Evolutionary conservation across 2,113 vertebrate species (phyloP), one percentile per base, ranked within the genome.

Genomic region (Phoenicopterus ruber): DNA sequence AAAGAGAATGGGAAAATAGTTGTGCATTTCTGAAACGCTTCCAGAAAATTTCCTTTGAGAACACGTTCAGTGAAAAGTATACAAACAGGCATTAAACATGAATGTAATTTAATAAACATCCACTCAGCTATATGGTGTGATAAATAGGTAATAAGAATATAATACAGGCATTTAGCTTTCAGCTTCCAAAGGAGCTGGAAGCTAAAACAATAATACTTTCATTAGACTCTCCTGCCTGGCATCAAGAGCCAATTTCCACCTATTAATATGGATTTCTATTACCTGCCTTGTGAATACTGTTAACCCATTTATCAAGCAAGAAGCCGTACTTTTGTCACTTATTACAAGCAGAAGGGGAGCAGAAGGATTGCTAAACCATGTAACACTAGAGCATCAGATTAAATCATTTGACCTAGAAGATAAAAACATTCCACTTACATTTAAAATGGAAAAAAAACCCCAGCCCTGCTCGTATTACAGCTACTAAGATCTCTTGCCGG

Each of bases 331-430:
- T 95, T 93, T 96, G 93, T 92, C 95, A 92, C 93, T 94, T 94
- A 92, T 54, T 86, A 82, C 31, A 82, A 95, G 96, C 87, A 90
- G 95, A 94, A 96, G 74, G 93, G 85, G 82, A 96, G 79, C 94
- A 96, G 90, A 95, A 94, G 86, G 90, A 95, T 93, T 93, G 83
- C 88, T 92, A 95, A 93, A 96, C 67, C 92, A 36, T 93, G 89
- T 93, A 92, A 94, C 89, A 89, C 88, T 95, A 96, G 76, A 96
- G 86, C 81, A 94, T 89, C 81, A 86, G 91, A 97, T 97, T 96
- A 97, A 97, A 95, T 93, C 87, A 93, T 84, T 96, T 97, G 97
- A 97, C 95, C 97, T 95, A 94, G 95, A 93, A 96, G 93, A 94
- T 94, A 95, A 94, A 96, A 95, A 76, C 91, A 95, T 76, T 91